These are phyloP conservation scores for Homalodisca vitripennis DNA, from an alignment of 1,140 invertebrate species.

Conservation along the genomic window DNA sequence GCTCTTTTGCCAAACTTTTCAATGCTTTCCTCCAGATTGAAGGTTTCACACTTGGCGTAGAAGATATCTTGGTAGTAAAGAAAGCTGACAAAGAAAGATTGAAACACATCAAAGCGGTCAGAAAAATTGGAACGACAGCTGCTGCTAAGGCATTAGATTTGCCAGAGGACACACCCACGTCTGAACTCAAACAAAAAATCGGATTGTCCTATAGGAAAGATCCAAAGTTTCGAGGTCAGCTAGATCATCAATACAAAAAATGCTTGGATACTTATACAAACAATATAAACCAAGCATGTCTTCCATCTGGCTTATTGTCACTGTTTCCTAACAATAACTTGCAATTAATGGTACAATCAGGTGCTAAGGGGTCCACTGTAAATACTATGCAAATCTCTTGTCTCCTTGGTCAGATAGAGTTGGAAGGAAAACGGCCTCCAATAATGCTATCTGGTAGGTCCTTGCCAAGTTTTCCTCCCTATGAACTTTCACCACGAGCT, in stretches of 20 bases:
- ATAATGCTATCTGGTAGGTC: constrained; percentile 91
- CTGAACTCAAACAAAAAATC: constrained; percentile 62
- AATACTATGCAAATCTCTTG: constrained; percentile 98
- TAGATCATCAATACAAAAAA: constrained; percentile 87
- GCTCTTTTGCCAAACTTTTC: constrained; percentile 89
- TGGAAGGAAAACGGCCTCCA: constrained; percentile 96
- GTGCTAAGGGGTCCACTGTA: constrained; percentile 95
- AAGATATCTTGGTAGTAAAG: constrained; percentile 84
- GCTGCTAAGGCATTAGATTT: constrained; percentile 72
- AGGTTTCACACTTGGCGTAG: constrained; percentile 93
- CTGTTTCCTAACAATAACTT: constrained; percentile 95
- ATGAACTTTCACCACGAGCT: constrained; percentile 86
- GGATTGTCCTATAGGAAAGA: constrained; percentile 71
- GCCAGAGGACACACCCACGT: constrained; percentile 54
- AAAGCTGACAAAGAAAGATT: constrained; percentile 70
- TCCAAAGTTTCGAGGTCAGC: constrained; percentile 69
- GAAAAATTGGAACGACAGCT: constrained; percentile 56
- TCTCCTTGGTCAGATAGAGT: constrained; percentile 94
- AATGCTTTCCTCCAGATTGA: constrained; percentile 84
- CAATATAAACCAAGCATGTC: constrained; percentile 79
- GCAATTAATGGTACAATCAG: constrained; percentile 97
- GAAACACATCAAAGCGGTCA: constrained; percentile 66
- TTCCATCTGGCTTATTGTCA: constrained; percentile 78
- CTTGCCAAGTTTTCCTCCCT: constrained; percentile 89
- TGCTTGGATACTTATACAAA: constrained; percentile 83